Conservation (phyloP, 2,888 invertebrate species). For the Halictus ligatus region DNA sequence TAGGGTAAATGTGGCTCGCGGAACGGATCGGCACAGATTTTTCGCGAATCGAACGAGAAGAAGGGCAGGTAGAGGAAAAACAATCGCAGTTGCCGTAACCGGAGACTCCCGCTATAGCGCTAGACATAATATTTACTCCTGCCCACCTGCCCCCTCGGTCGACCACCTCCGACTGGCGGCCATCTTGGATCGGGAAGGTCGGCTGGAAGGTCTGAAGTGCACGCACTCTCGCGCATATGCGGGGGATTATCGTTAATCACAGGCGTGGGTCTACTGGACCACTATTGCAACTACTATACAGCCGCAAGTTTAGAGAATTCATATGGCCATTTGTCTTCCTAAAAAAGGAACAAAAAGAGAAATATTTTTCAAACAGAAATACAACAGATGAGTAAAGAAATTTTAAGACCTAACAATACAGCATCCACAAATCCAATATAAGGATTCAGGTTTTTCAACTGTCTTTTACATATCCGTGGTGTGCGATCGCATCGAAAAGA, state of each 20-base stretch:
- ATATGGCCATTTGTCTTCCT: background rate
- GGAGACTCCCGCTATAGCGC: conserved; percentile 65
- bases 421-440: background rate
- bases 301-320: background rate
- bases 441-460: background rate
- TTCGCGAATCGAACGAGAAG: conserved; percentile 30
- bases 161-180: conserved; percentile 46
- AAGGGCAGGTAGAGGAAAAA: conserved; percentile 59
- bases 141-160: conserved; percentile 56
- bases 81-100: conserved; percentile 67
- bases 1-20: background rate
- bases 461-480: too few relatives aligned
- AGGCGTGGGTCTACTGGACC: background rate
- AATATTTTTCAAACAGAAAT: too few relatives aligned
- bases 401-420: background rate
- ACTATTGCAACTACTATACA: background rate
- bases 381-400: background rate
- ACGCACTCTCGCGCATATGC: conserved; percentile 21
- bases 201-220: conserved; percentile 65
- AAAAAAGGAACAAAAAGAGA: background rate
- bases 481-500: background rate
- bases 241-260: conserved; percentile 35
- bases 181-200: conserved; percentile 69
- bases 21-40: conserved; percentile 3
- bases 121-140: conserved; percentile 76